Conservation (phyloP, 2,113 vertebrate genomes). For the Phycodurus eques region DNA sequence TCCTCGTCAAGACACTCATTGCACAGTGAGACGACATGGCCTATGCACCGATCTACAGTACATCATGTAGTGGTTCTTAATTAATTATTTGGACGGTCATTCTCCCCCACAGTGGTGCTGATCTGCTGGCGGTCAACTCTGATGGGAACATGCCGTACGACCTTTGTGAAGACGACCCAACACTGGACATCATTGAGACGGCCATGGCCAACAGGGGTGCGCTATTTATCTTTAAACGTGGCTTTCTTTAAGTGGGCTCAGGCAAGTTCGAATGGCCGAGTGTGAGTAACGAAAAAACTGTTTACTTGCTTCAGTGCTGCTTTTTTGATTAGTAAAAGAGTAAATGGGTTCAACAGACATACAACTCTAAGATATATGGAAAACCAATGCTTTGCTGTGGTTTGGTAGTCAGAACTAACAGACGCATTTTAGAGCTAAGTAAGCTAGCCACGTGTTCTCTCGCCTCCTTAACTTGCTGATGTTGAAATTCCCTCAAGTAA, state of each 20-base stretch:
- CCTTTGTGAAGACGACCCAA: conserved; percentile 95
- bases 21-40: conserved; percentile 80
- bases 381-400: not conserved
- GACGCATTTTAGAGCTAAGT: not conserved
- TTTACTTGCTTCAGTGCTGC: too few relatives aligned
- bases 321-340: too few relatives aligned
- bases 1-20: conserved; percentile 92
- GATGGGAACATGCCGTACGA: conserved; percentile 99
- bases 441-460: not conserved
- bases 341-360: too few relatives aligned
- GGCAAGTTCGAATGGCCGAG: too few relatives aligned
- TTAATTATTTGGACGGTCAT: conserved; percentile 16
- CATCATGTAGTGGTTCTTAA: not conserved
- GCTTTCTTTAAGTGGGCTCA: too few relatives aligned
- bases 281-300: too few relatives aligned
- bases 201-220: conserved; percentile 95
- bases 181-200: conserved; percentile 94
- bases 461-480: not conserved
- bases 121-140: conserved; percentile 91
- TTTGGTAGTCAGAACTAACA: not conserved
- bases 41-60: not conserved
- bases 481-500: not conserved
- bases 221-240: not conserved
- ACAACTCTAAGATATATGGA: too few relatives aligned
- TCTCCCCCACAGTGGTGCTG: conserved; percentile 80